A percentile compares a stretch with the other conserved stretches of the same genome.
phyloP scores from a whole-genome alignment of 2,113 vertebrate species.

The Acanthisitta chloris region DNA sequence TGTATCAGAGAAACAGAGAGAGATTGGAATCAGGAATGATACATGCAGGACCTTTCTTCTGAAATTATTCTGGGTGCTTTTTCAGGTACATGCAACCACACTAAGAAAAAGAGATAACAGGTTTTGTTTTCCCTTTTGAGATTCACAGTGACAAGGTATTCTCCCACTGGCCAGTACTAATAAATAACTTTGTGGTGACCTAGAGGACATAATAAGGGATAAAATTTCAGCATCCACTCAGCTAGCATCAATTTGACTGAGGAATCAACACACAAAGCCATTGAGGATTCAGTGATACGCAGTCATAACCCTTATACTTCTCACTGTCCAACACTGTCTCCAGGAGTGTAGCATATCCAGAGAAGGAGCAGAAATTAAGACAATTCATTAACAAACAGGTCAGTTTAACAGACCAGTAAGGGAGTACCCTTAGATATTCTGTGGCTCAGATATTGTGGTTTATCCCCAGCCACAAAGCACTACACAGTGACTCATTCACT shows the following conservation, averaged over 20 bases:
- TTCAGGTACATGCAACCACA: neutral
- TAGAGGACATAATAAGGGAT: neutral
- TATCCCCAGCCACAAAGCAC: neutral
- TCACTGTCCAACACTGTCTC: neutral
- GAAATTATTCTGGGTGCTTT: neutral
- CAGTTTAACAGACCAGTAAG: too few species aligned
- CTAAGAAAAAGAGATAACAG: neutral
- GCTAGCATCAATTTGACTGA: neutral
- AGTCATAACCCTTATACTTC: neutral
- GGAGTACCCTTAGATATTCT: neutral
- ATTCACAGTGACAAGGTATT: neutral
- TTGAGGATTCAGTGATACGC: neutral
- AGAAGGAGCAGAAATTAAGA: neutral
- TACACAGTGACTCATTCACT: rapidly evolving
- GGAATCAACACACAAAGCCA: neutral
- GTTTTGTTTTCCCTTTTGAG: neutral
- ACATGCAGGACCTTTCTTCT: neutral
- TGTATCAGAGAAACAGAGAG: neutral
- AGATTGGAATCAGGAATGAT: neutral
- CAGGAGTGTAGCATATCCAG: neutral
- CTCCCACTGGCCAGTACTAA: neutral
- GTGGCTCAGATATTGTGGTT: neutral
- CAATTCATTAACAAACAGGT: neutral
- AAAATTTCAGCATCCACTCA: neutral
- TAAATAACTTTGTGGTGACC: neutral